A percentile compares a stretch with the other conserved stretches of the same genome.
Evolutionary conservation across 2,113 vertebrate genomes (phyloP).

Genomic region (Sarotherodon lohbergeri): DNA sequence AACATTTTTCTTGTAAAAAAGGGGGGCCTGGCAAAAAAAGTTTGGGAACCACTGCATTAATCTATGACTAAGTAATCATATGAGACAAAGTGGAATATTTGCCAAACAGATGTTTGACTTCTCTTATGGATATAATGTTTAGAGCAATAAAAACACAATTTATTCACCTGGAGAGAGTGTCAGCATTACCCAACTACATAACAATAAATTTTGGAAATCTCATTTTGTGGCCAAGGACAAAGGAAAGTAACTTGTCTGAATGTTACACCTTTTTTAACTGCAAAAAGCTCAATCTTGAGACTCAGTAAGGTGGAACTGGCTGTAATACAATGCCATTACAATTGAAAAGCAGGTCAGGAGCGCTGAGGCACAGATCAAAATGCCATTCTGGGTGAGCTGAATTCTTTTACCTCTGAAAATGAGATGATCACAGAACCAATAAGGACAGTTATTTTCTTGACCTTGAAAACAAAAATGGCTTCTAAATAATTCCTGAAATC

Average conservation of each 20-base stretch:
- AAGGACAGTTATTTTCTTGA: conserved; percentile 26
- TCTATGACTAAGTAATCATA: not conserved
- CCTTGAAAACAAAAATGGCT: conserved; percentile 3
- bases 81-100: fast-evolving
- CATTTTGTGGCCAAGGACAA: conserved; percentile 57
- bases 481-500: not conserved
- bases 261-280: conserved; percentile 66
- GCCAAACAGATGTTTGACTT: not conserved
- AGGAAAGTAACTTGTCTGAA: conserved; percentile 56
- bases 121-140: not conserved
- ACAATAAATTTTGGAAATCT: conserved; percentile 38
- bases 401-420: conserved; percentile 27
- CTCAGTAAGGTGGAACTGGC: conserved; percentile 72
- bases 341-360: conserved; percentile 54
- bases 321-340: conserved; percentile 67
- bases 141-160: not conserved
- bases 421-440: not conserved
- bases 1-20: no score
- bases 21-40: no score
- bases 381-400: conserved; percentile 11
- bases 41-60: not conserved
- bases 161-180: conserved; percentile 8
- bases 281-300: conserved; percentile 69
- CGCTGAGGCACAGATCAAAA: conserved; percentile 46
- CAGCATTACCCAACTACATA: not conserved